These are phyloP conservation scores for Rhynchonema sp. DNA, from an alignment of 2,888 invertebrate species.

Conservation along the genomic window DNA sequence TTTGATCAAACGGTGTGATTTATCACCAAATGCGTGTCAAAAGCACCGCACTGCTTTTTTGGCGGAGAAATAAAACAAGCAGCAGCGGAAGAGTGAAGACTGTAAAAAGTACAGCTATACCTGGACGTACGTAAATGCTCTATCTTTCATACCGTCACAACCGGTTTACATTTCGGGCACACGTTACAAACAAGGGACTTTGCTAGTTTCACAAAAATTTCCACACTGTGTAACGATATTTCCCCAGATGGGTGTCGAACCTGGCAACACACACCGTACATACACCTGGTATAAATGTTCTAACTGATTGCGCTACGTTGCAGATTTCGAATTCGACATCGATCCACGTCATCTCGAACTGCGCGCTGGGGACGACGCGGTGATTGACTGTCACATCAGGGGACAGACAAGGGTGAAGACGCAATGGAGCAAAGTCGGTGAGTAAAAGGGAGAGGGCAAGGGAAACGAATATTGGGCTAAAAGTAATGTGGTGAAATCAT, in stretches of 20 bases:
- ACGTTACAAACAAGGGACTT: not conserved
- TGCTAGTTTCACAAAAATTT: not conserved
- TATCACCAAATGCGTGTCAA: too few relatives aligned
- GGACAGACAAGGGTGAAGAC: slow-evolving; percentile 17
- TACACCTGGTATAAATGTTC: not conserved
- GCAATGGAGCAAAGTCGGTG: slow-evolving; percentile 14
- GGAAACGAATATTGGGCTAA: not conserved
- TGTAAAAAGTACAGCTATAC: too few relatives aligned
- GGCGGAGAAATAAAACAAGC: too few relatives aligned
- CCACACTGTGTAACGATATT: not conserved
- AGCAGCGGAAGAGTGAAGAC: too few relatives aligned
- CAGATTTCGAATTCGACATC: slow-evolving; percentile 9
- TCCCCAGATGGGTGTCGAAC: not conserved
- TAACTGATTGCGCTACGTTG: not conserved
- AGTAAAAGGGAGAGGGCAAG: not conserved
- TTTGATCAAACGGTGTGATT: too few relatives aligned
- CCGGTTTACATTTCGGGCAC: too few relatives aligned
- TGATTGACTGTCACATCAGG: slow-evolving; percentile 24
- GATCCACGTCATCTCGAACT: slow-evolving; percentile 21
- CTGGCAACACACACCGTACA: too few relatives aligned
- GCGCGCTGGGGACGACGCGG: slow-evolving; percentile 22
- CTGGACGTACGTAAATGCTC: too few relatives aligned
- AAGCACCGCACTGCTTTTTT: too few relatives aligned
- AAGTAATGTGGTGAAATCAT: not conserved
- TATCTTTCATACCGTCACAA: too few relatives aligned